Base-by-base conservation (phyloP, 2,888 invertebrate species). In the Silvanus unidentatus region DNA sequence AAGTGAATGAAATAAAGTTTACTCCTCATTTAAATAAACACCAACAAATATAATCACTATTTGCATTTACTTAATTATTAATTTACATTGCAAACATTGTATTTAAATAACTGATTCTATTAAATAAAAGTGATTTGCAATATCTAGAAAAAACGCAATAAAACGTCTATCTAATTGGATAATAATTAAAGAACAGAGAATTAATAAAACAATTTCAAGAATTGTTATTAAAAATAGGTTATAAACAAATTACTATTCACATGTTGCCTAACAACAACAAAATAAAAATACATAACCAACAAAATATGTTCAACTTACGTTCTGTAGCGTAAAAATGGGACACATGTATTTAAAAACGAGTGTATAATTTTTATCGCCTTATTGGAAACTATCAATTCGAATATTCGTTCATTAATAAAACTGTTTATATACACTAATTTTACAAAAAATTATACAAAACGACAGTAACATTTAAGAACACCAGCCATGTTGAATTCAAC, bases 201-300 rank as follows among this genome's bases (percentile, higher is more conserved):
- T n/a, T n/a, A n/a, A n/a, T n/a, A n/a, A n/a, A n/a, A n/a, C n/a
- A 22, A 22, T 22, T 22, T 22, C 4, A 3, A 22, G 4, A 8
- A 32, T 12, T 32, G n/a, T 32, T n/a, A 32, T 12, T 32, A 5
- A 32, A 40, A 32, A n/a, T 43, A 43, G 47, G 47, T 50, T 47
- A 47, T 50, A 47, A 50, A 50, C 50, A 50, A n/a, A n/a, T n/a
- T n/a, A n/a, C n/a, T n/a, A 47, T 47, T 42, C 47, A 47, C 50
- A 47, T 47, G 47, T 44, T 40, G 12, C 13, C n/a, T 43, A 40
- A 48, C 44, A 50, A 41, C 43, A 48, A 45, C 41, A 48, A 43
- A 42, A 48, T 50, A 50, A 50, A 50, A 48, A 50, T 44, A 50
- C 50, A 50, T 50, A 50, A 50, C 50, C 50, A 50, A 42, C 37